Percentiles rank a stretch among this genome's conserved stretches.
Evolutionary conservation across 92 coral and sea anemone genomes (phyloP).

Genomic region (Anthopleura xanthogrammica): DNA sequence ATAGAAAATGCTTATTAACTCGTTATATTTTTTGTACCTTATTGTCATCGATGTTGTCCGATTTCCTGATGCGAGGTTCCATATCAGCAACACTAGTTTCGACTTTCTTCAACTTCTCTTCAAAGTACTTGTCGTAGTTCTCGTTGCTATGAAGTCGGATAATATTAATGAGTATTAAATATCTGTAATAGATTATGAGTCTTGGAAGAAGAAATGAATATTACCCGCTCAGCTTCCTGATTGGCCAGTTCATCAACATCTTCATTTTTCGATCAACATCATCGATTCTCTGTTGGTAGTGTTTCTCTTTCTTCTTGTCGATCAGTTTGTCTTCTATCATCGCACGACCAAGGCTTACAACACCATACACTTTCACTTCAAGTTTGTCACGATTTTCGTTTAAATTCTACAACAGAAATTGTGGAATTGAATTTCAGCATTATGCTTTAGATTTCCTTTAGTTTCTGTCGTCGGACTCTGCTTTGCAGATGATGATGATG

Average conservation of each 20-base stretch:
- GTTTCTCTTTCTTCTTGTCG: conserved; percentile 45
- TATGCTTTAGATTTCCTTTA: too few relatives aligned
- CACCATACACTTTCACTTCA: conserved; percentile 33
- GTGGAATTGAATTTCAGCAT: too few relatives aligned
- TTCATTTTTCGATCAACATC: conserved; percentile 46
- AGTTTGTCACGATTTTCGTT: conserved; percentile 23
- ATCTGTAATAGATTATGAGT: too few relatives aligned
- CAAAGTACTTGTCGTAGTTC: conserved; percentile 20
- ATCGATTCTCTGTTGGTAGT: conserved; percentile 62
- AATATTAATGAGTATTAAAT: too few relatives aligned
- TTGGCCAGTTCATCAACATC: conserved; percentile 29
- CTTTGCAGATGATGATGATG: not conserved
- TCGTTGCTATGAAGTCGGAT: not conserved
- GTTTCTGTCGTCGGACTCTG: too few relatives aligned
- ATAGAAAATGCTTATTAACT: too few relatives aligned
- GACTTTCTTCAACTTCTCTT: conserved; percentile 26
- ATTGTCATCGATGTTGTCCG: not conserved
- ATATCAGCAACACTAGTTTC: conserved; percentile 28
- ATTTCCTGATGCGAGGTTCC: conserved; percentile 26
- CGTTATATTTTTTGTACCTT: not conserved
- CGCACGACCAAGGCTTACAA: conserved; percentile 42
- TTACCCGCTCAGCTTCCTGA: conserved; percentile 1
- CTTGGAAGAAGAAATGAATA: too few relatives aligned
- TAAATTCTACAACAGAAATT: conserved; percentile 4
- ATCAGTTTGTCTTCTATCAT: conserved; percentile 45